Percentiles rank a stretch among this genome's conserved stretches.
Evolutionary conservation across 2,888 invertebrate species (phyloP).

Genomic region (Choreutis nemorana): DNA sequence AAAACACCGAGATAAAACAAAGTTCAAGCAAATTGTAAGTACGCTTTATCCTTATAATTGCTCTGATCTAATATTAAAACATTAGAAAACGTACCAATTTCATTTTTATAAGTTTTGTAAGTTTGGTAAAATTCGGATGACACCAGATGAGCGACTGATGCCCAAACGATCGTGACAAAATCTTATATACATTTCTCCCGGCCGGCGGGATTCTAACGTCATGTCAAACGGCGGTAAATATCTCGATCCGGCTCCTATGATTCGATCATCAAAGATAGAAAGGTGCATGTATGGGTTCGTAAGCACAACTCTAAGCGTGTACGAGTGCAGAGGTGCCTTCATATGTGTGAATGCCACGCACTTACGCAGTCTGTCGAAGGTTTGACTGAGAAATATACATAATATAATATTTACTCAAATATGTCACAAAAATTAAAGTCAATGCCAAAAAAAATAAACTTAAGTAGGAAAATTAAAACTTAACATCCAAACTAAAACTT

Average conservation of each 20-base stretch:
- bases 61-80: no score
- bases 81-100: slow-evolving; percentile 39
- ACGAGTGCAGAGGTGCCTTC: slow-evolving; percentile 16
- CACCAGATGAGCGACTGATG: slow-evolving; percentile 50
- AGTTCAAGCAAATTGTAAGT: no score
- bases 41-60: no score
- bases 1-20: no score
- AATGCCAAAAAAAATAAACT: no score
- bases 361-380: slow-evolving; percentile 23
- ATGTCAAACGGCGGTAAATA: slow-evolving; percentile 42
- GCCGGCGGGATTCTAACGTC: slow-evolving; percentile 44
- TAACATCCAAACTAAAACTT: no score
- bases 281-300: no score
- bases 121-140: slow-evolving; percentile 30
- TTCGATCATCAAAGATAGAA: slow-evolving; percentile 39
- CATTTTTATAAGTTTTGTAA: slow-evolving; percentile 32
- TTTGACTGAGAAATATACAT: slow-evolving; percentile 30
- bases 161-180: slow-evolving; percentile 24
- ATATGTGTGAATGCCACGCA: slow-evolving; percentile 18
- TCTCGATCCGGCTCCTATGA: slow-evolving; percentile 36
- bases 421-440: slow-evolving; percentile 29
- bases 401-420: slow-evolving; percentile 33
- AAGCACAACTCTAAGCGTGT: slow-evolving; percentile 12
- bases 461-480: no score
- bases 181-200: slow-evolving; percentile 56